Evolutionary conservation across 2,888 invertebrate species (phyloP).

Genomic region (Nowickia ferox): DNA sequence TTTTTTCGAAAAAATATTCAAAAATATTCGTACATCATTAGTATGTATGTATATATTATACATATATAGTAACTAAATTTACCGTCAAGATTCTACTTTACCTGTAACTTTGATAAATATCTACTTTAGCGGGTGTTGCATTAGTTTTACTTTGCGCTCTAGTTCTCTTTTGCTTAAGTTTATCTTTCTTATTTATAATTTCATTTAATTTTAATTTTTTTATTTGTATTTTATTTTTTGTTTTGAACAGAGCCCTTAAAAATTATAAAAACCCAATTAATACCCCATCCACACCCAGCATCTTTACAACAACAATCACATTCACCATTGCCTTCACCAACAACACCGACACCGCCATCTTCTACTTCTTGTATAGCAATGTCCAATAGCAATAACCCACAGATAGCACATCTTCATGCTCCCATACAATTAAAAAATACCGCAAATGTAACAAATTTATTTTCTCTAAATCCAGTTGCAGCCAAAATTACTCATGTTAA

Average conservation of each 20-base stretch:
- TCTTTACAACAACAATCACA: slow-evolving; percentile 72
- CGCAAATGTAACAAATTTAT: slow-evolving; percentile 73
- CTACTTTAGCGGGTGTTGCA: neutral
- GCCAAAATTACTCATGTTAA: slow-evolving; percentile 84
- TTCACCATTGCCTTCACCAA: slow-evolving; percentile 75
- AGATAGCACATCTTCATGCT: slow-evolving; percentile 69
- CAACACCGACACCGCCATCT: slow-evolving; percentile 67
- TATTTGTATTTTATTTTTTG: slow-evolving; percentile 46
- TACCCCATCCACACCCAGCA: slow-evolving; percentile 72
- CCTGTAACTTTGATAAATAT: neutral
- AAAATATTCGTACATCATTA: too few relatives aligned
- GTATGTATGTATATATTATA: too few relatives aligned
- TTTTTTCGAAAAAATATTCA: too few relatives aligned
- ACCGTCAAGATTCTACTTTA: too few relatives aligned
- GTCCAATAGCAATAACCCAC: slow-evolving; percentile 59
- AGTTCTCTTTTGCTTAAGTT: neutral
- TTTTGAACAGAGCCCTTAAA: slow-evolving; percentile 70
- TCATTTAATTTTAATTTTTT: slow-evolving; percentile 6
- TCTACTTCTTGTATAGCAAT: slow-evolving; percentile 70
- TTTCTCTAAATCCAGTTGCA: slow-evolving; percentile 84
- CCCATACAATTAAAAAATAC: slow-evolving; percentile 77
- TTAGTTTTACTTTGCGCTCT: neutral
- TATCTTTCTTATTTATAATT: neutral
- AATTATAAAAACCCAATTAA: slow-evolving; percentile 73
- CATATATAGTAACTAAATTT: too few relatives aligned